Percentiles rank a stretch among this genome's conserved stretches.
phyloP scores from a whole-genome alignment of 1,140 invertebrate genomes.

The Linepithema humile region DNA sequence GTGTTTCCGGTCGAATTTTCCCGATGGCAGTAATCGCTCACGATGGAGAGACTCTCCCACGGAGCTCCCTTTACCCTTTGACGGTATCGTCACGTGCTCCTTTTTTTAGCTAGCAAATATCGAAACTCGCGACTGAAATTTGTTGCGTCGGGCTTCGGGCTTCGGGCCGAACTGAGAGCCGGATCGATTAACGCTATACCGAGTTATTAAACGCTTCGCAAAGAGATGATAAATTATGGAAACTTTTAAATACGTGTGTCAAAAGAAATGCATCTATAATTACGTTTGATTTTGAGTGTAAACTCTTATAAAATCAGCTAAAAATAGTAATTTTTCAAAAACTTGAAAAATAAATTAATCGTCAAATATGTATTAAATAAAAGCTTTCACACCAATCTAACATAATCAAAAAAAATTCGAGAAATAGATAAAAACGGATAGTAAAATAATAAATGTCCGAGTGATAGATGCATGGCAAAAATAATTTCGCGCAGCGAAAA shows the following conservation, averaged over 20 bases:
- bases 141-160: constrained; percentile 43
- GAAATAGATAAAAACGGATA: background rate
- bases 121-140: constrained; percentile 42
- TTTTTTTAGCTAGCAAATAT: constrained; percentile 25
- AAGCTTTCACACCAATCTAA: background rate
- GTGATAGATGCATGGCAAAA: background rate
- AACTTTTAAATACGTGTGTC: background rate
- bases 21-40: constrained; percentile 61
- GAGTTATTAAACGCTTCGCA: constrained; percentile 35
- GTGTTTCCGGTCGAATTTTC: constrained; percentile 69
- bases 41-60: constrained; percentile 47
- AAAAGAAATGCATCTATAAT: background rate
- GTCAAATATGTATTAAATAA: background rate
- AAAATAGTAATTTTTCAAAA: background rate
- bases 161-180: background rate
- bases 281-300: background rate
- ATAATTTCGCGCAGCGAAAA: too few species aligned
- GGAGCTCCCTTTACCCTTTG: constrained; percentile 55
- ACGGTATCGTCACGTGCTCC: constrained; percentile 41
- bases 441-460: background rate
- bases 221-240: constrained; percentile 9
- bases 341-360: background rate
- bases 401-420: background rate
- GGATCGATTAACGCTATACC: constrained; percentile 9
- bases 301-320: background rate